phyloP scores from a whole-genome alignment of 2,113 vertebrate species.

The Tragelaphus imberbis region DNA sequence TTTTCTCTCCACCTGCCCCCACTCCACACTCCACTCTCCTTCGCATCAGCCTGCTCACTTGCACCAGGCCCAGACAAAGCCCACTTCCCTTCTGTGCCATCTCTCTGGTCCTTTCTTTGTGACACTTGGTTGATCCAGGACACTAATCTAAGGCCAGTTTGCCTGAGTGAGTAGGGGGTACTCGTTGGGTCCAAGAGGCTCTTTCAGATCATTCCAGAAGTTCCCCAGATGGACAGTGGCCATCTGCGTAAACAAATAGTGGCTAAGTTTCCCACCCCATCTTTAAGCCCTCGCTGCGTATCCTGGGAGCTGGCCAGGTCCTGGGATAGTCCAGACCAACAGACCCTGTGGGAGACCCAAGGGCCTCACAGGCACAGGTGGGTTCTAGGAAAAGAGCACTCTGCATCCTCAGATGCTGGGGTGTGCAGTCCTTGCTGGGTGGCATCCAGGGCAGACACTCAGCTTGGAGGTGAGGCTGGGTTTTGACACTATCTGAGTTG shows the following conservation, averaged over 20 bases:
- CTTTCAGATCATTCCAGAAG: neutral
- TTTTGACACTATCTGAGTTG: neutral
- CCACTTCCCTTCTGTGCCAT: neutral
- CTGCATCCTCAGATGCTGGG: rapidly evolving
- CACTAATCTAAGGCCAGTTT: neutral
- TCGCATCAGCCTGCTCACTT: neutral
- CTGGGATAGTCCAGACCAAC: neutral
- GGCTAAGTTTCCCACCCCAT: rapidly evolving
- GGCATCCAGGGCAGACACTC: neutral
- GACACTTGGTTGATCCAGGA: neutral
- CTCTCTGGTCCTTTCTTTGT: neutral
- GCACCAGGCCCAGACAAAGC: neutral
- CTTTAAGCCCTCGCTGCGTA: neutral
- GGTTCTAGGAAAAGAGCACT: neutral
- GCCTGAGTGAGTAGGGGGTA: neutral
- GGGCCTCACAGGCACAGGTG: neutral
- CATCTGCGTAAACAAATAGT: neutral
- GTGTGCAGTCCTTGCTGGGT: neutral
- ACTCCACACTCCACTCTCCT: rapidly evolving
- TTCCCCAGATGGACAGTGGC: neutral
- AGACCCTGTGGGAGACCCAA: neutral
- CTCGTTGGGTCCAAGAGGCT: neutral
- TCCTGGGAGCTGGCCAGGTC: neutral
- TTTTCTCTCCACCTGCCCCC: neutral
- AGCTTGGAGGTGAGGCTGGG: neutral